Evolutionary conservation across 64 coral and sea anemone species (phyloP).

Genomic region (Montipora cactus): DNA sequence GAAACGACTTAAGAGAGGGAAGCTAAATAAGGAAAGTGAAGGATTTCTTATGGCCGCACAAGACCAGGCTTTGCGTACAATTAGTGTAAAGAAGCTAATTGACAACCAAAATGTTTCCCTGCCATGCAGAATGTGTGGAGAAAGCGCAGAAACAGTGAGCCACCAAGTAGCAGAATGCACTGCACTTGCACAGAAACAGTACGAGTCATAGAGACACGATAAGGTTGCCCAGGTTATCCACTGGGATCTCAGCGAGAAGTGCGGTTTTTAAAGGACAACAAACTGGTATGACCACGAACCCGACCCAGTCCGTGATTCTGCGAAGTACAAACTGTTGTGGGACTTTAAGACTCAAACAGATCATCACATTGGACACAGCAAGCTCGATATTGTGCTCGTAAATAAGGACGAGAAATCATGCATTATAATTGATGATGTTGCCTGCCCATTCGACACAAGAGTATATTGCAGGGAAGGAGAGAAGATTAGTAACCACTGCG

Average conservation of each 20-base stretch:
- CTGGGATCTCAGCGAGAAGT: slow-evolving; percentile 8
- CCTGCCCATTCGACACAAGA: background rate
- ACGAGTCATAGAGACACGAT: too few species aligned
- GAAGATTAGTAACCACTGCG: background rate
- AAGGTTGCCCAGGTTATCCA: too few species aligned
- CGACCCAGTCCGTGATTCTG: background rate
- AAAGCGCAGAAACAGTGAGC: background rate
- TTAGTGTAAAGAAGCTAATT: background rate
- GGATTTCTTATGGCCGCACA: slow-evolving; percentile 6
- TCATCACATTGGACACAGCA: background rate
- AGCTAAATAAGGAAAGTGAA: slow-evolving; percentile 13
- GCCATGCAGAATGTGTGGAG: slow-evolving; percentile 6
- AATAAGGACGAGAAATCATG: background rate
- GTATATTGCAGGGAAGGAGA: background rate
- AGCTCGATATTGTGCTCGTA: background rate
- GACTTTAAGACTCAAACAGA: background rate
- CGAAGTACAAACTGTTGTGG: background rate
- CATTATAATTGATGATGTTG: background rate
- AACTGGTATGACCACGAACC: slow-evolving; percentile 21
- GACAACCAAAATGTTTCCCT: background rate
- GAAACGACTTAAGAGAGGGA: background rate
- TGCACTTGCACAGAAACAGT: too few species aligned
- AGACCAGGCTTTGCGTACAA: background rate
- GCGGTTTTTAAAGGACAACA: background rate
- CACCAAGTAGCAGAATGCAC: background rate